Evolutionary conservation across 2,888 invertebrate genomes (phyloP), one percentile per base, ranked within the genome.

Genomic region (Carcina quercana): DNA sequence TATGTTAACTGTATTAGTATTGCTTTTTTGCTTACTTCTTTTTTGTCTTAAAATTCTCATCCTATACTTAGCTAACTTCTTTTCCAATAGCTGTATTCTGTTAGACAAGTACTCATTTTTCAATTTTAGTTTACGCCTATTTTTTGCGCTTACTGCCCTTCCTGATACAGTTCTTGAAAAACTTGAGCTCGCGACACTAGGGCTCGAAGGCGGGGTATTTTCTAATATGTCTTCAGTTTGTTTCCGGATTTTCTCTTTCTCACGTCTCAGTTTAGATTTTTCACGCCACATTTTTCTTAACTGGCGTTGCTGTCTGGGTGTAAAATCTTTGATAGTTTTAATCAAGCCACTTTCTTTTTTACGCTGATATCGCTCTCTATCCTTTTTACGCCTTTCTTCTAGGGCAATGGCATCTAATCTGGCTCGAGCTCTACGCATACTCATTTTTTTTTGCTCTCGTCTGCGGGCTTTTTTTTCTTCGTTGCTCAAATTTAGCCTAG

Each of bases 201-300:
- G 19, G n/a, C 19, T 19, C n/a, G 19, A 19, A 19, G 19, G 19
- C 10, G 22, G 22, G 5, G 22, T 22, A 17, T 17, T 17, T 7
- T 17, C 17, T n/a, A 22, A 10, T 10, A 38, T 14, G 8, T 31
- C 7, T 24, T 13, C 10, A 24, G 17, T 24, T 13, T n/a, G 11
- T 32, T 32, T 32, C 11, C 28, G 27, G 5, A 30, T 25, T 30
- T 35, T 34, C 13, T 28, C 30, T 40, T 37, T 34, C 24, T 37
- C 35, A 11, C 40, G 32, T 28, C 21, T 27, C 11, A 24, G 26
- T 26, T 35, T 25, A 13, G 39, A 7, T 15, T 38, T 37, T 33
- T 42, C 41, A 14, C 42, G 33, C 47, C 42, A 47, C 5, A 37
- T 29, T 35, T 42, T 44, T 36, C 42, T 15, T 8, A 43, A 36